These are phyloP conservation scores for Xenopus tropicalis DNA, from an alignment of 2,113 vertebrate species.

Conservation along the genomic window DNA sequence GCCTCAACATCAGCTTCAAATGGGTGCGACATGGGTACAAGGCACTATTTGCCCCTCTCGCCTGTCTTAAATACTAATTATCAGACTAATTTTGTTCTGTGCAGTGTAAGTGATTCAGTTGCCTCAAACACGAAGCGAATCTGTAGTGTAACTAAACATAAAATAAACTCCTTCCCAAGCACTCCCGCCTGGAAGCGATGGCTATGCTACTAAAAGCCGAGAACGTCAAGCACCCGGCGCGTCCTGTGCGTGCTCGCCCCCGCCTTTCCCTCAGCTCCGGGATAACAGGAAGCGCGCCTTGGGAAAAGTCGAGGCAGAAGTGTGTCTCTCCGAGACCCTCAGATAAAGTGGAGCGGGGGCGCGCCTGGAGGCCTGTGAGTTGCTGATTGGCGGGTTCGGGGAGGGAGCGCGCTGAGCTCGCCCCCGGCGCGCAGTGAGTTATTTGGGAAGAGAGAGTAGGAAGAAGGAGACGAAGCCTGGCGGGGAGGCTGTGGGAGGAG, in stretches of 20 bases:
- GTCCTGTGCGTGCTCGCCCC: slow-evolving; percentile 1
- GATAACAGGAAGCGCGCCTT: slow-evolving; percentile 32
- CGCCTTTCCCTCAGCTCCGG: not conserved
- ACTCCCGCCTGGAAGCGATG: no score
- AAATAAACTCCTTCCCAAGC: no score
- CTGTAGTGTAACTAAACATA: no score
- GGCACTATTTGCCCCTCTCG: no score
- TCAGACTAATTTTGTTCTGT: no score
- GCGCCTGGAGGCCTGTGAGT: slow-evolving; percentile 30
- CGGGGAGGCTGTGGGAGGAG: slow-evolving; percentile 16
- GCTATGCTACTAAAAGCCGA: no score
- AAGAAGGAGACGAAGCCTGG: slow-evolving; percentile 20
- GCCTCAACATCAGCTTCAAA: no score
- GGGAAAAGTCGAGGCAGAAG: slow-evolving; percentile 1
- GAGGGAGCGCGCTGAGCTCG: slow-evolving; percentile 25
- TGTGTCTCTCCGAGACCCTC: not conserved
- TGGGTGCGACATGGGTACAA: no score
- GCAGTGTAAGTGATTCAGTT: no score
- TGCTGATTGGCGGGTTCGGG: slow-evolving; percentile 2
- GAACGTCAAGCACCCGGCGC: no score
- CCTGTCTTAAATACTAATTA: no score
- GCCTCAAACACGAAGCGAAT: no score
- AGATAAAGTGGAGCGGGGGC: slow-evolving; percentile 8
- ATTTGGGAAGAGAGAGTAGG: slow-evolving; percentile 42
- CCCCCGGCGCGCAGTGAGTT: slow-evolving; percentile 27